phyloP scores from a whole-genome alignment of 2,797 vertebrate species.

The Semaprochilodus insignis region DNA sequence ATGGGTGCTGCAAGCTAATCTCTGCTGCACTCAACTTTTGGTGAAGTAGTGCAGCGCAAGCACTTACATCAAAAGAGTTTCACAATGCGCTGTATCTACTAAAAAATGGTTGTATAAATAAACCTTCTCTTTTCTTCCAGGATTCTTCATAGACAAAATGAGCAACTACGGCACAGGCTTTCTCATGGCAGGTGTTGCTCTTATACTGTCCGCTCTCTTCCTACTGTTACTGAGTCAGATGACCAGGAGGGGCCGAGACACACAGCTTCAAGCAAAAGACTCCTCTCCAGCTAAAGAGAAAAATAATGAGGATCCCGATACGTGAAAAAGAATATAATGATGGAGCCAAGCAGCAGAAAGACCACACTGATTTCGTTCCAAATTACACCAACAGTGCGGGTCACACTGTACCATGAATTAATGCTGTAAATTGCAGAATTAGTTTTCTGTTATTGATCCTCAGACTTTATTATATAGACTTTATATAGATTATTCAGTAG shows the following conservation, averaged over 20 bases:
- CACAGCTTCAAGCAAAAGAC: not conserved
- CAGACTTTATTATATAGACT: no score
- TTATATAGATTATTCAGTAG: no score
- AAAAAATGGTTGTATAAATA: not conserved
- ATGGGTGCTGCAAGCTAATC: conserved; percentile 7
- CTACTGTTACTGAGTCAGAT: conserved; percentile 70
- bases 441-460: no score
- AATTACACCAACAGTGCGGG: no score
- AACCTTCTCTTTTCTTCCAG: conserved; percentile 54
- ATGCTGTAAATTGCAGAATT: no score
- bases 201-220: conserved; percentile 70
- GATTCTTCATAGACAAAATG: conserved; percentile 74
- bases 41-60: not conserved
- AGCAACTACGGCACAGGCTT: conserved; percentile 68
- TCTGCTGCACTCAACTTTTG: conserved; percentile 5
- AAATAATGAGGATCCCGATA: conserved; percentile 29
- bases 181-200: conserved; percentile 69
- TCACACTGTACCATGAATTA: no score
- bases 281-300: not conserved
- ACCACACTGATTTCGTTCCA: no score
- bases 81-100: not conserved
- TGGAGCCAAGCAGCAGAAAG: not conserved
- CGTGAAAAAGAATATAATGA: not conserved
- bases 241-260: conserved; percentile 52
- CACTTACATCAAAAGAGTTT: not conserved